Evolutionary conservation across 2,888 invertebrate genomes (phyloP).

Genomic region (Brachyptera putata): DNA sequence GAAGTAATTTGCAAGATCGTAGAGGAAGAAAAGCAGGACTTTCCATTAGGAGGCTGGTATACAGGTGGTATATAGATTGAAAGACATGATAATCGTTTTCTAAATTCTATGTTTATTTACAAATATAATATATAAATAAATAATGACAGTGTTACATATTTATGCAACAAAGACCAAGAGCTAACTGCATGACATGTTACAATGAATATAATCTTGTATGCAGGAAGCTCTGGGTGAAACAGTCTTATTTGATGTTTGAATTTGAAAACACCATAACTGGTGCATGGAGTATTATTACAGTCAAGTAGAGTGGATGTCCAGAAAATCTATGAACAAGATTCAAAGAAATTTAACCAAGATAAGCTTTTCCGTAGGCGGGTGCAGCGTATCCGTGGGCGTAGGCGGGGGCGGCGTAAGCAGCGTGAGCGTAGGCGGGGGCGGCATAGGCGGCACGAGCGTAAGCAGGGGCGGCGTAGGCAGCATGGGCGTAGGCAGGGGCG

Average conservation of each 20-base stretch:
- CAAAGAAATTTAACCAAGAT: conserved; percentile 31
- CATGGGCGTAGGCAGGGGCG: conserved; percentile 24
- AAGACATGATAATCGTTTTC: background rate
- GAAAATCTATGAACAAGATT: too few relatives aligned
- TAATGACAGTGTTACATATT: too few relatives aligned
- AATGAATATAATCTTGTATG: too few relatives aligned
- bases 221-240: too few relatives aligned
- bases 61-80: background rate
- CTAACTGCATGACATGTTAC: background rate
- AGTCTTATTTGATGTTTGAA: too few relatives aligned
- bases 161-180: background rate
- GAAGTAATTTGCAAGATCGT: too few relatives aligned
- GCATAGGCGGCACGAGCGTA: conserved; percentile 29
- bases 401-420: conserved; percentile 24
- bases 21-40: too few relatives aligned
- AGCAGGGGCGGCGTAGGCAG: conserved; percentile 27
- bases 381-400: conserved; percentile 24
- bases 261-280: too few relatives aligned
- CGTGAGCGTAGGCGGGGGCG: conserved; percentile 20
- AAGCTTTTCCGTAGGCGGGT: conserved; percentile 29
- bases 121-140: background rate
- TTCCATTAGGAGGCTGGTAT: too few relatives aligned
- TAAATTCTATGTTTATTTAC: conserved; percentile 8
- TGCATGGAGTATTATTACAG: too few relatives aligned
- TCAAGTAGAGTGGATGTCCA: too few relatives aligned